A percentile compares a stretch with the other conserved stretches of the same genome.
These are phyloP conservation scores for Pachycephala philippinensis DNA, from an alignment of 2,113 vertebrate genomes.

Conservation along the genomic window DNA sequence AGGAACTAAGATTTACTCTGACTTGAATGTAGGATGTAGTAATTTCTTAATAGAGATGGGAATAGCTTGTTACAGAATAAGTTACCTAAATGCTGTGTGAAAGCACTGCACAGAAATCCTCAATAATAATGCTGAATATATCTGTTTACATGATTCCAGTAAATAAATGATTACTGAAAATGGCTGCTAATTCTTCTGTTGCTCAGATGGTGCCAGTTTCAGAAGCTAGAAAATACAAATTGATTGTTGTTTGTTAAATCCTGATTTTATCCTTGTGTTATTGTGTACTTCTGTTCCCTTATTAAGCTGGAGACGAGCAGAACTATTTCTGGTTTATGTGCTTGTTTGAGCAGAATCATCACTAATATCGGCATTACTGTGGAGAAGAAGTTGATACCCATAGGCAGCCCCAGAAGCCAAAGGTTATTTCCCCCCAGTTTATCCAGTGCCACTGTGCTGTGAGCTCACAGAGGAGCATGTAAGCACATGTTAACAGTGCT, in stretches of 20 bases:
- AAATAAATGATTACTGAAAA: not conserved
- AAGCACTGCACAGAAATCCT: not conserved
- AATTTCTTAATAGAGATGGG: not conserved
- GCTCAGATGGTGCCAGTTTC: not conserved
- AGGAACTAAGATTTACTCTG: not conserved
- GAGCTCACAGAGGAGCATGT: fast-evolving
- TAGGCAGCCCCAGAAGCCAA: not conserved
- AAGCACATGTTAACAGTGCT: not conserved
- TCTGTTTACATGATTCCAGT: not conserved
- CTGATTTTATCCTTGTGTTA: not conserved
- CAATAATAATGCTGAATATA: not conserved
- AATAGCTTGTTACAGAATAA: not conserved
- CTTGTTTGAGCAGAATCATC: not conserved
- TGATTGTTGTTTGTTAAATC: not conserved
- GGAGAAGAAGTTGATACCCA: not conserved
- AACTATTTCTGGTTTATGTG: not conserved
- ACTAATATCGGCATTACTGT: not conserved
- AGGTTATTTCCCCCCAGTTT: not conserved
- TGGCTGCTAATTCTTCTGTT: not conserved
- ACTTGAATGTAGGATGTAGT: not conserved
- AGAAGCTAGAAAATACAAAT: not conserved
- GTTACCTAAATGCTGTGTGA: not conserved
- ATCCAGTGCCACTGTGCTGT: not conserved
- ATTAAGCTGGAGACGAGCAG: not conserved
- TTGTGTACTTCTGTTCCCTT: not conserved